These are phyloP conservation scores for Aproaerema taeniolella DNA, from an alignment of 2,888 invertebrate species.

Conservation along the genomic window DNA sequence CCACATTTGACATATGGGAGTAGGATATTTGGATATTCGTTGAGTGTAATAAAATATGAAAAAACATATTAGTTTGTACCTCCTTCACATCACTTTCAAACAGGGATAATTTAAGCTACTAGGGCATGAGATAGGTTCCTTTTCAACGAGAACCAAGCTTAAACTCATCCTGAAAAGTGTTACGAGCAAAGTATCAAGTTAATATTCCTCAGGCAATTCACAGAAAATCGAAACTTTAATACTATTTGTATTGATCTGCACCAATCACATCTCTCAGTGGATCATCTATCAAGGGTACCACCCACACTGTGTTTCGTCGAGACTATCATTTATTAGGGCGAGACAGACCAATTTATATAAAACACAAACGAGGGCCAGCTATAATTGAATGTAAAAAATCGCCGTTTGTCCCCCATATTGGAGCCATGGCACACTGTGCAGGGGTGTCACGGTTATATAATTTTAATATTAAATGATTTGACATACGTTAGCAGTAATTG, in stretches of 20 bases:
- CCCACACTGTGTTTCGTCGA: constrained; percentile 56
- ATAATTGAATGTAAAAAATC: constrained; percentile 74
- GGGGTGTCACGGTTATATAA: constrained; percentile 45
- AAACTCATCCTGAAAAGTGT: too few relatives aligned
- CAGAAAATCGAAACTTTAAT: too few relatives aligned
- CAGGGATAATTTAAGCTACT: too few relatives aligned
- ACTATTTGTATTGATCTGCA: constrained; percentile 22
- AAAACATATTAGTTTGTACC: too few relatives aligned
- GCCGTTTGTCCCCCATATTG: constrained; percentile 44
- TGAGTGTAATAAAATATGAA: too few relatives aligned
- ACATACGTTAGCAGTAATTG: constrained; percentile 41
- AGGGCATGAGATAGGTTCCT: too few relatives aligned
- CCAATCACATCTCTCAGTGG: constrained; percentile 42
- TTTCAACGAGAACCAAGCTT: too few relatives aligned
- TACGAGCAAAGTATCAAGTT: too few relatives aligned
- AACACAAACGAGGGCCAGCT: constrained; percentile 56
- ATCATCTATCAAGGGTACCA: constrained; percentile 52
- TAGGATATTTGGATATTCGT: too few relatives aligned
- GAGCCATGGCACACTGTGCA: constrained; percentile 23
- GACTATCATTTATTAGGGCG: constrained; percentile 65
- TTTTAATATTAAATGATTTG: constrained; percentile 61
- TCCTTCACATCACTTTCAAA: too few relatives aligned
- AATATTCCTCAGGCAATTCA: too few relatives aligned
- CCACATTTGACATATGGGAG: too few relatives aligned
- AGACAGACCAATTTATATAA: constrained; percentile 69